A percentile compares a stretch with the other conserved stretches of the same genome.
These are phyloP conservation scores for Polydesmus complanatus DNA, from an alignment of 2,888 invertebrate species.

Conservation along the genomic window DNA sequence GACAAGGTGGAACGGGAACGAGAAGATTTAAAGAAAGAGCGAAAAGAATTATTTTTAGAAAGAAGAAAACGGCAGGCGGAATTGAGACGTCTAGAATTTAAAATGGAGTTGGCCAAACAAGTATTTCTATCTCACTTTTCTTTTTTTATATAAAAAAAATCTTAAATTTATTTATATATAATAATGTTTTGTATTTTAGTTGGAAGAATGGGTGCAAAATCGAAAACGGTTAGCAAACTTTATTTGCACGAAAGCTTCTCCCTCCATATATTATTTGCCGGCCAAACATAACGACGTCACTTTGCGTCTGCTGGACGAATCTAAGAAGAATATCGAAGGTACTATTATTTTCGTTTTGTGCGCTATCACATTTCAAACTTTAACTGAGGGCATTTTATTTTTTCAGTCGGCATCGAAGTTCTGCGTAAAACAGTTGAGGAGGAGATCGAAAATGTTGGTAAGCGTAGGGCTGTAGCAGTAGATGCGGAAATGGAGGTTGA, in stretches of 20 bases:
- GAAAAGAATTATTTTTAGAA: conserved; percentile 69
- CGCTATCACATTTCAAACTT: no score
- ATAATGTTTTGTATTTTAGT: conserved; percentile 28
- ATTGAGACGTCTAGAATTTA: conserved; percentile 74
- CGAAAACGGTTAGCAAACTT: conserved; percentile 63
- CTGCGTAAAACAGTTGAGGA: conserved; percentile 23
- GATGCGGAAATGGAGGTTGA: conserved; percentile 22
- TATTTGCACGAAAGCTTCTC: conserved; percentile 74
- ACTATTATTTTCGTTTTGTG: conserved; percentile 29
- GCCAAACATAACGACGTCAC: conserved; percentile 57
- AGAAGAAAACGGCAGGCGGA: conserved; percentile 76
- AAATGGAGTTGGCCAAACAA: conserved; percentile 74
- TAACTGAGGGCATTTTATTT: no score
- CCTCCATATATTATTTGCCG: conserved; percentile 76
- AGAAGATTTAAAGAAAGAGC: conserved; percentile 66
- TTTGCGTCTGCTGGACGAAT: conserved; percentile 48
- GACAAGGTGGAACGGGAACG: conserved; percentile 76
- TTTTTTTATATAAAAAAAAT: no score
- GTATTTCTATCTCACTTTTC: conserved; percentile 35
- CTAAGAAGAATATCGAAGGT: conserved; percentile 51
- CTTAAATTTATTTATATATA: not conserved
- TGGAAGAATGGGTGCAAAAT: conserved; percentile 67
- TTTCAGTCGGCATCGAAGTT: conserved; percentile 32
- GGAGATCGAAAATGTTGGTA: conserved; percentile 40
- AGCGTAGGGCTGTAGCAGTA: conserved; percentile 36